These are phyloP conservation scores for Orchestes rusci DNA, from an alignment of 2,888 invertebrate species.

Conservation along the genomic window DNA sequence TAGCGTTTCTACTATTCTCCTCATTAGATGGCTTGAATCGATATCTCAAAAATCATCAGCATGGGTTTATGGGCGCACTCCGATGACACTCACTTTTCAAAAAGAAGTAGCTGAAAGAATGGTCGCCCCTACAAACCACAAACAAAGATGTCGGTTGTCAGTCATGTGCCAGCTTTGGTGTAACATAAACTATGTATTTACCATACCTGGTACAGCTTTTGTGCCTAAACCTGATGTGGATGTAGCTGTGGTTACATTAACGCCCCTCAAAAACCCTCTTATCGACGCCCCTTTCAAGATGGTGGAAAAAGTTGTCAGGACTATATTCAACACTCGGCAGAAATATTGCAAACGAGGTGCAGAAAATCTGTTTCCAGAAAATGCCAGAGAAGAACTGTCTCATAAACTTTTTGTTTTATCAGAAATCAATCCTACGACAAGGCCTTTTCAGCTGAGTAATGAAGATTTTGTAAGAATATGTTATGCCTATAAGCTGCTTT, in stretches of 20 bases:
- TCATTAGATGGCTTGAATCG: slow-evolving; percentile 79
- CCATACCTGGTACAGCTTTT: slow-evolving; percentile 82
- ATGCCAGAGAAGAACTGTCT: slow-evolving; percentile 54
- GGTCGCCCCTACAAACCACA: slow-evolving; percentile 60
- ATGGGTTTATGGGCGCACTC: slow-evolving; percentile 75
- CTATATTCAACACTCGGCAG: slow-evolving; percentile 81
- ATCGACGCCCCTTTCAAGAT: slow-evolving; percentile 68
- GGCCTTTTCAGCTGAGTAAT: slow-evolving; percentile 69
- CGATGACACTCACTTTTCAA: slow-evolving; percentile 94
- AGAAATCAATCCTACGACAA: slow-evolving; percentile 60
- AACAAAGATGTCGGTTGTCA: slow-evolving; percentile 75
- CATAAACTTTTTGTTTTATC: slow-evolving; percentile 60
- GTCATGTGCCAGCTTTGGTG: slow-evolving; percentile 95
- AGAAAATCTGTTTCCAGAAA: slow-evolving; percentile 68
- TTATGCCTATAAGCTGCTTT: slow-evolving; percentile 66
- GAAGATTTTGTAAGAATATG: slow-evolving; percentile 73
- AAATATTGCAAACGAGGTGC: slow-evolving; percentile 70
- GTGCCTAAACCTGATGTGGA: slow-evolving; percentile 94
- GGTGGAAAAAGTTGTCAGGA: slow-evolving; percentile 83
- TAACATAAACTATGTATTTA: slow-evolving; percentile 71
- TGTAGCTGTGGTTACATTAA: slow-evolving; percentile 87
- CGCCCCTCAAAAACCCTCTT: slow-evolving; percentile 68
- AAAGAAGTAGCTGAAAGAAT: slow-evolving; percentile 94
- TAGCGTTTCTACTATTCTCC: slow-evolving; percentile 86
- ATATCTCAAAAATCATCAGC: slow-evolving; percentile 69